phyloP scores from a whole-genome alignment of 1,140 invertebrate species.

The Uloborus diversus region DNA sequence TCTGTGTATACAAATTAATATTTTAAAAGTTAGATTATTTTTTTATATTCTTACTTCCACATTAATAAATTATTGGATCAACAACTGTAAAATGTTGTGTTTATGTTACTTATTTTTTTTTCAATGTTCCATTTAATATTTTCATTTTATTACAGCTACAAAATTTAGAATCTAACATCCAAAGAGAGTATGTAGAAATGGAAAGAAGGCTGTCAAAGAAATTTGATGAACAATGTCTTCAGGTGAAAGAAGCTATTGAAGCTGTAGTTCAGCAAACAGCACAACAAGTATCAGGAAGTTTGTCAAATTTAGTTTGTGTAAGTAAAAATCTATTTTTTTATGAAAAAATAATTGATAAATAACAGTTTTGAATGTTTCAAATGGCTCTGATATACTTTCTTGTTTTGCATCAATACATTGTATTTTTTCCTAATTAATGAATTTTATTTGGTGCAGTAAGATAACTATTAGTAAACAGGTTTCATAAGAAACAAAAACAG shows the following conservation, averaged over 20 bases:
- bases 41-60: no score
- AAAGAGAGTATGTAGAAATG: constrained; percentile 47
- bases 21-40: no score
- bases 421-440: no score
- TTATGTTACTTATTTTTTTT: neutral
- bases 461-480: no score
- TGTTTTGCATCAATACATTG: no score
- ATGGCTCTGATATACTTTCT: no score
- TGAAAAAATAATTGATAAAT: neutral
- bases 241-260: constrained; percentile 41
- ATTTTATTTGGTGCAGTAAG: no score
- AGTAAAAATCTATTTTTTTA: neutral
- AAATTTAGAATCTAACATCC: constrained; percentile 32
- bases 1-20: no score
- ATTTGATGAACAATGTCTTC: constrained; percentile 48
- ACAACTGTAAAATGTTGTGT: no score
- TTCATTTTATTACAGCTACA: constrained; percentile 26
- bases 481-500: no score
- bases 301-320: constrained; percentile 39
- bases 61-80: no score
- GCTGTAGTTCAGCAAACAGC: constrained; percentile 40
- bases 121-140: neutral
- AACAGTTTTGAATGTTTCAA: neutral
- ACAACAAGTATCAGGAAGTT: constrained; percentile 35
- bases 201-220: constrained; percentile 29